Evolutionary conservation across 2,113 vertebrate genomes (phyloP), one percentile per base, ranked within the genome.

Genomic region (Megaleporinus macrocephalus): DNA sequence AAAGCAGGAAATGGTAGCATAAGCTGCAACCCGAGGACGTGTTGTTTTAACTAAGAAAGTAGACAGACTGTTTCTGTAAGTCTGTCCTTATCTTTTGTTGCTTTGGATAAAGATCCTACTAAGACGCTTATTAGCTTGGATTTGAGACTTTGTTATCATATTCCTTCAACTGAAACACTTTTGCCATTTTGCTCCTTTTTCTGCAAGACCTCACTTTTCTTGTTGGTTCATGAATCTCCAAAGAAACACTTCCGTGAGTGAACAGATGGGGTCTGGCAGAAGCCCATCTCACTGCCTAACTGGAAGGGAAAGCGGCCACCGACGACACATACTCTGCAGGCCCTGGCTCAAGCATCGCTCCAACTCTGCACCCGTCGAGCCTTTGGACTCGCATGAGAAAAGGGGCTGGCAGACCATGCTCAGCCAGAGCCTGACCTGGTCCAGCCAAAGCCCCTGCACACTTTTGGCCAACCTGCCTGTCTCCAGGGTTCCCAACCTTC

Each of bases 181-280:
- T 20, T 49, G 47, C 13, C 10, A 12, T 14, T 20, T 84, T 79
- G 18, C 62, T 15, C 9, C 27, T 20, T 1, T 78, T 2, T 26
- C 81, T 51, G 63, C 59, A 61, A 53, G 85, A 53, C 78, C 53
- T 71, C 69, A 30, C 76, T 63, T n/a, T 55, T 41, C 41, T 41
- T 0, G 53, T 68, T 30, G 70, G 74, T 85, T 41, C 13, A 92
- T 93, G 92, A 93, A 83, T 71, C 84, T 69, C 59, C 12, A 62
- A 14, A 30, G 72, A 20, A 55, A 11, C n/a, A 49, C 29, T 24
- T 62, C 26, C 16, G 26, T 63, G 6, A 71, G 78, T 29, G 83
- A 83, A 22, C 20, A 57, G 0, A 63, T 73, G 16, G 49, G 29
- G 33, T 76, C 81, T 0, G 71, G 41, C 24, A 70, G 66, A 68